A percentile compares a stretch with the other conserved stretches of the same genome.
phyloP scores from a whole-genome alignment of 2,888 invertebrate genomes.

The Acrocyrtus sp. region DNA sequence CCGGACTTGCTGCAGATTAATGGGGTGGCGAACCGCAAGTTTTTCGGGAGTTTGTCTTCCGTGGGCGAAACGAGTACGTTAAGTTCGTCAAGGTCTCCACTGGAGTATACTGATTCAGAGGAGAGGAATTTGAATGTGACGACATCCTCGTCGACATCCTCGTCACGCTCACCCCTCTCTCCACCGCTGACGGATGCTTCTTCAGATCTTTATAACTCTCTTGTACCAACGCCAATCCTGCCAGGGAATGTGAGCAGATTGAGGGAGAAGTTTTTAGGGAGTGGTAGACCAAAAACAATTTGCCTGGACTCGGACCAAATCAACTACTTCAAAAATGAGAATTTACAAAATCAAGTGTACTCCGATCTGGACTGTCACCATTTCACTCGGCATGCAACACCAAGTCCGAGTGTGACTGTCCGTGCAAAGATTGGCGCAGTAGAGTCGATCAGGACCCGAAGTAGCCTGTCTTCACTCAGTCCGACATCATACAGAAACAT shows the following conservation, averaged over 20 bases:
- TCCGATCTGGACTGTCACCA: conserved; percentile 6
- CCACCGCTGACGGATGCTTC: neutral
- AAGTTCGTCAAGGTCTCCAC: conserved; percentile 22
- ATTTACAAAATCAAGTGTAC: neutral
- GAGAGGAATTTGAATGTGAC: conserved; percentile 13
- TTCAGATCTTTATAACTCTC: neutral
- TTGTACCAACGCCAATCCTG: conserved; percentile 26
- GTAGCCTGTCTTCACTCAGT: conserved; percentile 7
- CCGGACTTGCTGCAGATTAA: conserved; percentile 38
- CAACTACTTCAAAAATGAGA: neutral
- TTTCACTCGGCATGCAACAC: neutral
- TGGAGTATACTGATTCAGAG: conserved; percentile 9
- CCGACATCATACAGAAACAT: neutral
- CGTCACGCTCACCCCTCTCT: conserved; percentile 14
- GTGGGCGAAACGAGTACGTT: conserved; percentile 26
- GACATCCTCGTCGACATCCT: conserved; percentile 11
- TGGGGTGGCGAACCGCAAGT: conserved; percentile 16
- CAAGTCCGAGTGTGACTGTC: conserved; percentile 9
- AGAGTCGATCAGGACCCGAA: conserved; percentile 2
- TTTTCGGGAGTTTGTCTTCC: conserved; percentile 38
- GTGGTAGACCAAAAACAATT: neutral
- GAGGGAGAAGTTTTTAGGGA: conserved; percentile 38
- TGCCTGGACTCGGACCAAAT: neutral
- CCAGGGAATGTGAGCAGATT: conserved; percentile 37
- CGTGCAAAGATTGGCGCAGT: neutral